Percentiles rank a stretch among this genome's conserved stretches.
These are phyloP conservation scores for Mylabris sibirica DNA, from an alignment of 2,888 invertebrate species.

Conservation along the genomic window DNA sequence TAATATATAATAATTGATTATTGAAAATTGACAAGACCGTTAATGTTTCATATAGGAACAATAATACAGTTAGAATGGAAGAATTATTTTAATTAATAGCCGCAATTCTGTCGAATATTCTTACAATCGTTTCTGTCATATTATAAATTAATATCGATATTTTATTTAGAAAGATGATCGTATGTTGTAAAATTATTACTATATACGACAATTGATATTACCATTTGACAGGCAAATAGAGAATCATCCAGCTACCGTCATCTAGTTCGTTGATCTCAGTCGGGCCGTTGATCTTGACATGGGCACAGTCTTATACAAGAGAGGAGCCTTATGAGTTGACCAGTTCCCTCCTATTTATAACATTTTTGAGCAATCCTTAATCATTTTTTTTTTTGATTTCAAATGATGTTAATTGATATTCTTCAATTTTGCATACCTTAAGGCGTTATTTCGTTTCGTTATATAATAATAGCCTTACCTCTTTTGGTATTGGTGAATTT, in stretches of 20 bases:
- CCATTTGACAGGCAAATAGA: slow-evolving; percentile 11
- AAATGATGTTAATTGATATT: too few relatives aligned
- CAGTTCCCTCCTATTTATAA: slow-evolving; percentile 12
- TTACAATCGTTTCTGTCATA: neutral
- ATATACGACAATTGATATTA: slow-evolving; percentile 8
- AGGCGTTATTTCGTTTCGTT: neutral
- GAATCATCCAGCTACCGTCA: slow-evolving; percentile 12
- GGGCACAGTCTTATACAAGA: neutral
- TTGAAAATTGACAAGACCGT: slow-evolving; percentile 1
- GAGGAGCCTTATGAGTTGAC: slow-evolving; percentile 32
- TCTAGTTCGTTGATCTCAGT: slow-evolving; percentile 51
- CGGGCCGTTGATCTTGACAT: slow-evolving; percentile 50
- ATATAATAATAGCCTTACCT: neutral
- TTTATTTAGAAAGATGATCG: neutral
- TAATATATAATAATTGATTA: neutral
- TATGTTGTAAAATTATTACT: slow-evolving; percentile 2
- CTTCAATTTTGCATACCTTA: neutral
- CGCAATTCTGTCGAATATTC: neutral
- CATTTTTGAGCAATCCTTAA: too few relatives aligned
- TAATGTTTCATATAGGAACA: neutral
- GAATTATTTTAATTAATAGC: neutral
- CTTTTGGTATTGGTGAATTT: neutral
- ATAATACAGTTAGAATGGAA: neutral
- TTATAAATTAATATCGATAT: neutral
- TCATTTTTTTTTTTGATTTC: neutral